A percentile compares a stretch with the other conserved stretches of the same genome.
Conservation (phyloP, 2,888 invertebrate genomes). For the Ophraella communa region DNA sequence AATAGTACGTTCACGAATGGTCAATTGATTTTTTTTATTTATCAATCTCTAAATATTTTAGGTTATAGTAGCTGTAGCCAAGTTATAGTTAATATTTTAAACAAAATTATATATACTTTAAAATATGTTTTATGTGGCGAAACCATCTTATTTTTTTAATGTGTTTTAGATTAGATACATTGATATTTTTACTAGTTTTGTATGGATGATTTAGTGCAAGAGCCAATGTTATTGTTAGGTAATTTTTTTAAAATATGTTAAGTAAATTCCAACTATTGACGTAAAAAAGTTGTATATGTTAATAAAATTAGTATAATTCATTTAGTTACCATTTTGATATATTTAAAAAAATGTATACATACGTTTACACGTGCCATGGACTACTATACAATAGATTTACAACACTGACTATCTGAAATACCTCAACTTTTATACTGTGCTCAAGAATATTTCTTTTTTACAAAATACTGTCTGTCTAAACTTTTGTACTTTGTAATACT, state of each 20-base stretch:
- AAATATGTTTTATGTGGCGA: slow-evolving; percentile 7
- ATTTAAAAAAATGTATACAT: slow-evolving; percentile 34
- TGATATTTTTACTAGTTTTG: slow-evolving; percentile 5
- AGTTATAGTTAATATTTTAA: background rate
- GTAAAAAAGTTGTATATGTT: slow-evolving; percentile 29
- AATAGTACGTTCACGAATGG: no score
- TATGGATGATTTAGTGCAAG: slow-evolving; percentile 18
- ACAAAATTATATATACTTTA: slow-evolving; percentile 1
- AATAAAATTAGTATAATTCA: slow-evolving; percentile 35
- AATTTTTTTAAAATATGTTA: background rate
- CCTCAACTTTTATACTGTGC: slow-evolving; percentile 40
- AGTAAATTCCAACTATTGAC: slow-evolving; percentile 24
- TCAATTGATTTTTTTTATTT: no score
- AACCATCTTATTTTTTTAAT: slow-evolving; percentile 3
- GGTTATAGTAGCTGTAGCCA: background rate
- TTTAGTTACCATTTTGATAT: slow-evolving; percentile 39
- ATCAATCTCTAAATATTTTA: background rate
- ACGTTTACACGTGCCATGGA: slow-evolving; percentile 40
- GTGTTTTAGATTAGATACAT: slow-evolving; percentile 11
- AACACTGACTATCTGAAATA: slow-evolving; percentile 36
- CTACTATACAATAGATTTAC: slow-evolving; percentile 36
- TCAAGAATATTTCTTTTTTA: slow-evolving; percentile 40
- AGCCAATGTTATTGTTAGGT: slow-evolving; percentile 12
- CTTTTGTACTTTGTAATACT: slow-evolving; percentile 27
- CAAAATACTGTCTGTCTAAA: slow-evolving; percentile 33